These are phyloP conservation scores for Lumbricus terrestris DNA, from an alignment of 2,888 invertebrate species.

Conservation along the genomic window DNA sequence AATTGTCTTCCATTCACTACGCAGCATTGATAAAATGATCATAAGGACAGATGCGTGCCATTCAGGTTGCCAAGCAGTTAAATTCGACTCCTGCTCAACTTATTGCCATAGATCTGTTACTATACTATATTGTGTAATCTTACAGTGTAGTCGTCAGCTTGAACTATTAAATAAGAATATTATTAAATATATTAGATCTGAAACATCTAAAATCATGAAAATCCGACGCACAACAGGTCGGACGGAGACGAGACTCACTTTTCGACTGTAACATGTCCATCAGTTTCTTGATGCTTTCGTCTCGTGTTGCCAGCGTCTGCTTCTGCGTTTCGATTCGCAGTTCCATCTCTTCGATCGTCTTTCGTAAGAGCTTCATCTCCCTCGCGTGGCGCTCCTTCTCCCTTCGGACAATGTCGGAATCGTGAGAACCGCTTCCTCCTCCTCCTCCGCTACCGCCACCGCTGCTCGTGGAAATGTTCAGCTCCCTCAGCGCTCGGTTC, in stretches of 20 bases:
- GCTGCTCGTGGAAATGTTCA: background rate
- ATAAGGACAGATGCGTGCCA: no score
- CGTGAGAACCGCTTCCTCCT: constrained; percentile 4
- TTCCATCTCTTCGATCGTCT: constrained; percentile 66
- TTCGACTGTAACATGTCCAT: constrained; percentile 89
- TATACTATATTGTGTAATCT: no score
- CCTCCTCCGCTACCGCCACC: constrained; percentile 4
- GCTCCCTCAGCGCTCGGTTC: constrained; percentile 29
- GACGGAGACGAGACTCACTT: background rate
- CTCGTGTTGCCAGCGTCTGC: constrained; percentile 91
- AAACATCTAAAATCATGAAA: no score
- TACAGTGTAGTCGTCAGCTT: no score
- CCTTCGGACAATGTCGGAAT: constrained; percentile 69
- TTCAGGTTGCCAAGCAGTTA: no score
- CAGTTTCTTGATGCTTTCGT: constrained; percentile 96
- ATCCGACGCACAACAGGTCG: no score
- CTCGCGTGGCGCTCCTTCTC: constrained; percentile 89
- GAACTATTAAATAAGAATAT: no score
- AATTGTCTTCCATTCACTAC: no score
- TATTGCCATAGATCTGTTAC: no score
- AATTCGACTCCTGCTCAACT: no score
- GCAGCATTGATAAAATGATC: no score
- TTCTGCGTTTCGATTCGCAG: constrained; percentile 95
- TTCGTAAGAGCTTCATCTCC: constrained; percentile 37
- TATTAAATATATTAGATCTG: no score